Conservation (phyloP, 2,113 vertebrate genomes). For the Dissostichus mawsoni region DNA sequence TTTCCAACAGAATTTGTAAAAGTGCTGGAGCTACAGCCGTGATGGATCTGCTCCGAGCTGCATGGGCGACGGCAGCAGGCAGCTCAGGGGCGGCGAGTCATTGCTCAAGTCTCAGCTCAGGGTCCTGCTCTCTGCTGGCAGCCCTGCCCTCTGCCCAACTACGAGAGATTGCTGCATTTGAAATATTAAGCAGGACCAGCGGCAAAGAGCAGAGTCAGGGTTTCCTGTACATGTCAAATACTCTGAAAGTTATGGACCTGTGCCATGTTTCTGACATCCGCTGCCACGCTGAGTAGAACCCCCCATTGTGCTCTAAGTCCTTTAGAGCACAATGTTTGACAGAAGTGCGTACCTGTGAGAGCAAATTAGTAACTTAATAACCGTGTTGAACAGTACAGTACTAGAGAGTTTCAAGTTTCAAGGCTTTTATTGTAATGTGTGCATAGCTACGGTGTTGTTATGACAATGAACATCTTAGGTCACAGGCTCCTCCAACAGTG, state of each 20-base stretch:
- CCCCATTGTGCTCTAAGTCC: constrained; percentile 21
- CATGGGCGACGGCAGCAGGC: constrained; percentile 48
- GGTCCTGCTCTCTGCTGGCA: constrained; percentile 53
- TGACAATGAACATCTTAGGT: too few species aligned
- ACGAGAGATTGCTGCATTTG: constrained; percentile 48
- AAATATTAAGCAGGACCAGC: constrained; percentile 68
- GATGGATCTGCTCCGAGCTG: constrained; percentile 73
- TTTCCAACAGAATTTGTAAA: constrained; percentile 73
- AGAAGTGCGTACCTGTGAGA: not conserved
- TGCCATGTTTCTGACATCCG: constrained; percentile 32
- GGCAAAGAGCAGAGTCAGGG: constrained; percentile 61
- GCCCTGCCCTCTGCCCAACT: constrained; percentile 51
- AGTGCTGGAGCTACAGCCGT: constrained; percentile 61
- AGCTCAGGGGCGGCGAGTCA: constrained; percentile 66
- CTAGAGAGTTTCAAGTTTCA: not conserved
- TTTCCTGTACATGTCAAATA: constrained; percentile 48
- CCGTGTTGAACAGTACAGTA: not conserved
- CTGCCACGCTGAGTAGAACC: constrained; percentile 8
- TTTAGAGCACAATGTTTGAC: constrained; percentile 12
- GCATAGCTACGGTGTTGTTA: too few species aligned
- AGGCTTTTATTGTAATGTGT: too few species aligned
- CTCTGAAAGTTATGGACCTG: constrained; percentile 45
- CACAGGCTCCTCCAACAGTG: too few species aligned
- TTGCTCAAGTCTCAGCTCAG: constrained; percentile 62
- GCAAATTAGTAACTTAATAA: not conserved